Evolutionary conservation across 35 echinoderm and acorn worm genomes (phyloP).

Genomic region (Apostichopus parvimensis): DNA sequence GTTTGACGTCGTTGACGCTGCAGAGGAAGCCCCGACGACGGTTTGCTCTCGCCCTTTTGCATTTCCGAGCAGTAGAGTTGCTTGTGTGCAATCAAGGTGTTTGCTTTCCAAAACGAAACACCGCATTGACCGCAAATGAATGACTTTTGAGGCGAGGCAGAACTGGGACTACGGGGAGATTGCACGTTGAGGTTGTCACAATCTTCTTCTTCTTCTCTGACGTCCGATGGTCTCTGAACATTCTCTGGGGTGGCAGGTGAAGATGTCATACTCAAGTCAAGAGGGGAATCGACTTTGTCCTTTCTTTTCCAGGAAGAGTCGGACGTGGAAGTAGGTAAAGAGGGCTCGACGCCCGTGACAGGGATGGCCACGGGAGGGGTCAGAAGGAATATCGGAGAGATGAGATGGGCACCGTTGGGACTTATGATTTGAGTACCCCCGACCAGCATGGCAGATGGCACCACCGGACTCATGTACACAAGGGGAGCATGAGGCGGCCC

Average conservation of each 20-base stretch:
- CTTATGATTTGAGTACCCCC: constrained; percentile 36
- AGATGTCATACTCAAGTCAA: constrained; percentile 23
- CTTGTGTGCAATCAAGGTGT: constrained; percentile 54
- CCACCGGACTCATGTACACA: constrained; percentile 42
- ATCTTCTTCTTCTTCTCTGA: not conserved
- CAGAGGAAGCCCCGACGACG: not conserved
- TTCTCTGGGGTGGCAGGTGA: not conserved
- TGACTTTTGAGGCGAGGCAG: constrained; percentile 17
- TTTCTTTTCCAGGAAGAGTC: not conserved
- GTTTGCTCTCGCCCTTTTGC: not conserved
- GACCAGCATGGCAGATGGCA: constrained; percentile 54
- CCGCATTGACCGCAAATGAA: constrained; percentile 42
- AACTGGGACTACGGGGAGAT: not conserved
- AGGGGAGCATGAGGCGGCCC: constrained; percentile 7
- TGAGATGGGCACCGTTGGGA: constrained; percentile 21
- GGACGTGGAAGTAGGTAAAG: not conserved
- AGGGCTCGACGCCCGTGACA: not conserved
- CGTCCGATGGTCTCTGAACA: not conserved
- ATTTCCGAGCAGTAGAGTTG: constrained; percentile 53
- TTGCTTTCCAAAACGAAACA: constrained; percentile 53
- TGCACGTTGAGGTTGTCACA: not conserved
- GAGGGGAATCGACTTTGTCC: constrained; percentile 19
- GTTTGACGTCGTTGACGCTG: not conserved
- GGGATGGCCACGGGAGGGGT: constrained; percentile 40
- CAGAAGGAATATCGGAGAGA: constrained; percentile 41